Conservation (phyloP, 2,797 vertebrate genomes). For the Phyllotis vaccarum region DNA sequence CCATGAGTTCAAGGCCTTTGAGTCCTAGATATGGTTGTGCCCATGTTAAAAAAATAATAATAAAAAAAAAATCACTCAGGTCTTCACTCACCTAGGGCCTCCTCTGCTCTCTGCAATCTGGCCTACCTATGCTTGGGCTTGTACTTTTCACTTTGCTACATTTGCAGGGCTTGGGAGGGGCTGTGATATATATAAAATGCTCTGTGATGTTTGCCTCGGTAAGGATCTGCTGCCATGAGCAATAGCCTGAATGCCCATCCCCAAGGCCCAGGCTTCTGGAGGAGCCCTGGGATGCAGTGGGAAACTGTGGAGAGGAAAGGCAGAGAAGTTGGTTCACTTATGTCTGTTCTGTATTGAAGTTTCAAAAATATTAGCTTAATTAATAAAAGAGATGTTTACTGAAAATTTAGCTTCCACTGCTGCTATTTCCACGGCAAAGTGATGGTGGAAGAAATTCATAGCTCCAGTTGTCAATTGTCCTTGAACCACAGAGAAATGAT, state of each 20-base stretch:
- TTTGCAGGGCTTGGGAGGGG: not conserved
- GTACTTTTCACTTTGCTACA: not conserved
- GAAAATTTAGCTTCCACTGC: not conserved
- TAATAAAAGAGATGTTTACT: slow-evolving; percentile 32
- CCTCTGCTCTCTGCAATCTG: not conserved
- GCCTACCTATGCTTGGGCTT: not conserved
- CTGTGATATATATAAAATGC: not conserved
- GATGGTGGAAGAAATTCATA: not conserved
- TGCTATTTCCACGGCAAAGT: not conserved
- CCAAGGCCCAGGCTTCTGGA: not conserved
- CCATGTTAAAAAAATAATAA: not conserved
- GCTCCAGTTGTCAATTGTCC: not conserved
- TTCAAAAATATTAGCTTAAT: slow-evolving; percentile 1
- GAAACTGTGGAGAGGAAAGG: not conserved
- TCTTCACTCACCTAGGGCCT: not conserved
- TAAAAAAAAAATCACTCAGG: not conserved
- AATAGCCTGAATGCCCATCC: not conserved
- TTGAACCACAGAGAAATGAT: not conserved
- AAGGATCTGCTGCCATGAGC: not conserved
- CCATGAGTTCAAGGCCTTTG: not conserved
- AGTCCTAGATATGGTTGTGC: not conserved
- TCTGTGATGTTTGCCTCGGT: slow-evolving; percentile 4
- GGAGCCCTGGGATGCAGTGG: not conserved
- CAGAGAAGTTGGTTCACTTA: not conserved
- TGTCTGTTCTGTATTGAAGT: not conserved